Evolutionary conservation across 2,113 vertebrate genomes (phyloP).

Genomic region (Drymodes brunneopygia): DNA sequence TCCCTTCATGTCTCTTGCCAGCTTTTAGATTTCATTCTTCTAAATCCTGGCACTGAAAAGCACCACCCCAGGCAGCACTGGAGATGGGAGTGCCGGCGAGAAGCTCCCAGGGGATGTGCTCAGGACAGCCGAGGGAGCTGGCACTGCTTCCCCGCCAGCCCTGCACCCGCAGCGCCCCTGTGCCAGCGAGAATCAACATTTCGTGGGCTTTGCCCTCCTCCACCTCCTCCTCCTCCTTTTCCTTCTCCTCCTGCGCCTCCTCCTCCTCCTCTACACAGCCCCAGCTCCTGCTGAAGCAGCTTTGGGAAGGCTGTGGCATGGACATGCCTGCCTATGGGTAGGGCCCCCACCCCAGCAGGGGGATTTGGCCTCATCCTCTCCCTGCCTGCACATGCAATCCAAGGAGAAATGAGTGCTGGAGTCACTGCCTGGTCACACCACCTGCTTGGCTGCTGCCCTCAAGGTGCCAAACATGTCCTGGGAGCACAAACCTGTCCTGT

Average conservation of each 20-base stretch:
- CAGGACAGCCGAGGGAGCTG: background rate
- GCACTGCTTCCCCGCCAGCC: background rate
- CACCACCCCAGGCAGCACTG: background rate
- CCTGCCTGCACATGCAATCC: background rate
- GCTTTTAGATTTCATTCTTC: conserved; percentile 3
- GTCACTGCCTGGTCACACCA: background rate
- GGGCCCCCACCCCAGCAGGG: fast-evolving
- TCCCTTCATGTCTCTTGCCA: background rate
- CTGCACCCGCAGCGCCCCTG: fast-evolving
- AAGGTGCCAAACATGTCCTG: background rate
- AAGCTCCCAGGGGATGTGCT: background rate
- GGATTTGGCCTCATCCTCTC: background rate
- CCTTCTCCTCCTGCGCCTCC: background rate
- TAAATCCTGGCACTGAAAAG: background rate
- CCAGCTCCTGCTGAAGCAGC: background rate
- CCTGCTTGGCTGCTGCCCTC: background rate
- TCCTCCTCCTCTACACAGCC: background rate
- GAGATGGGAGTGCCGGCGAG: background rate
- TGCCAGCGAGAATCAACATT: background rate
- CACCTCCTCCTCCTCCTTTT: background rate
- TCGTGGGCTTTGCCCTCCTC: background rate
- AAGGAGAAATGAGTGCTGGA: background rate
- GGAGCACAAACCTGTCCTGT: fast-evolving
- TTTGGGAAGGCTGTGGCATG: background rate
- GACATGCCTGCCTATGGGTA: background rate